Percentiles rank a stretch among this genome's conserved stretches.
phyloP scores from a whole-genome alignment of 2,113 vertebrate species.

The Indicator maculatus region DNA sequence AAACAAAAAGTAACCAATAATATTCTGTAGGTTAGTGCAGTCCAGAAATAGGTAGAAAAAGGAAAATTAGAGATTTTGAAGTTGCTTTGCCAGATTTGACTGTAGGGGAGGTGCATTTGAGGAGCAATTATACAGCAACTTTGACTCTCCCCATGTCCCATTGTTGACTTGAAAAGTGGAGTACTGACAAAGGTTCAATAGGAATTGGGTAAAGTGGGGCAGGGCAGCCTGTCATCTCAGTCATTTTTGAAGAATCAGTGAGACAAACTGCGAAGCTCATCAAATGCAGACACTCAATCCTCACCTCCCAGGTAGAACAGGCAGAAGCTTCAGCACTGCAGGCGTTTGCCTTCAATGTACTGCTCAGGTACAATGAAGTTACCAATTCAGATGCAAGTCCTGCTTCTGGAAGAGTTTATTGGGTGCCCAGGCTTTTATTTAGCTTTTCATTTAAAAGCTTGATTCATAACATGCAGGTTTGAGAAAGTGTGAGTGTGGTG shows the following conservation, averaged over 20 bases:
- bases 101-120: not conserved
- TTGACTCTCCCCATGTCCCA: fast-evolving
- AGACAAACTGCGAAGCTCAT: not conserved
- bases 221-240: not conserved
- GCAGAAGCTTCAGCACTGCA: not conserved
- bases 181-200: not conserved
- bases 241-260: not conserved
- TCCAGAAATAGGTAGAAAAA: not conserved
- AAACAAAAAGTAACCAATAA: not conserved
- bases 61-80: not conserved
- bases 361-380: not conserved
- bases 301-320: not conserved
- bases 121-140: not conserved
- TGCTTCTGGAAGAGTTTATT: not conserved
- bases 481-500: not conserved
- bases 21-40: not conserved
- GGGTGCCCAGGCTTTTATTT: not conserved
- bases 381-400: not conserved
- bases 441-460: not conserved
- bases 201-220: not conserved
- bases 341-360: not conserved
- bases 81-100: not conserved
- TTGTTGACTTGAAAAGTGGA: not conserved
- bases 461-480: not conserved
- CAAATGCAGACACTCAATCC: fast-evolving